A percentile compares a stretch with the other conserved stretches of the same genome.
phyloP scores from a whole-genome alignment of 1,140 invertebrate species.

The Bombus consobrinus region DNA sequence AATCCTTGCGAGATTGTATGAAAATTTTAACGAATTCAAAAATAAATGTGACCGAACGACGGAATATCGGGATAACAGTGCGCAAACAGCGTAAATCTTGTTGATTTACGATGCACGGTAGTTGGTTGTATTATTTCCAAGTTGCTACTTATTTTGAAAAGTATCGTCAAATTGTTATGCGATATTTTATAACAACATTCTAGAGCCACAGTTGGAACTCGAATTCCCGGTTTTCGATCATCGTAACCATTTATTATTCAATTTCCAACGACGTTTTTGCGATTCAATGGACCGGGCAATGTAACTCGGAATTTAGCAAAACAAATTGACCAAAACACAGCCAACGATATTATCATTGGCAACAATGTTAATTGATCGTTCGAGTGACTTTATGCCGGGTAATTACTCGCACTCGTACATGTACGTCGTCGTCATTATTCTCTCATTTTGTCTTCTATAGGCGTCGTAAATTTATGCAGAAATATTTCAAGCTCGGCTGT shows the following conservation, averaged over 20 bases:
- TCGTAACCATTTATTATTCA: neutral
- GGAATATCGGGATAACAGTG: neutral
- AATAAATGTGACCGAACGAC: neutral
- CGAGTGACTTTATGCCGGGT: conserved; percentile 2
- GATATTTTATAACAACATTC: no score
- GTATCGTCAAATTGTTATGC: no score
- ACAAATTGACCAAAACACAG: neutral
- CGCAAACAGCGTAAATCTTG: neutral
- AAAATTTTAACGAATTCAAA: neutral
- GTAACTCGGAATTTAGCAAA: neutral
- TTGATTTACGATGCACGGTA: neutral
- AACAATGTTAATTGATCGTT: conserved; percentile 20
- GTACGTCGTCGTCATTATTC: conserved; percentile 6
- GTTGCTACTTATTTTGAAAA: neutral
- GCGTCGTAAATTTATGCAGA: conserved; percentile 29
- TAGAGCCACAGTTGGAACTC: neutral
- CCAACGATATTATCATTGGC: neutral
- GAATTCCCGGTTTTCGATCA: neutral
- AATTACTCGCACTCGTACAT: neutral
- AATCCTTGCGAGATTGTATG: neutral
- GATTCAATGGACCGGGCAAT: neutral
- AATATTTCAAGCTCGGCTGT: conserved; percentile 22
- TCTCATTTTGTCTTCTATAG: conserved; percentile 27
- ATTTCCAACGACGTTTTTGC: neutral
- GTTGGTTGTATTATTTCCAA: neutral